A percentile compares a stretch with the other conserved stretches of the same genome.
phyloP scores from a whole-genome alignment of 2,797 vertebrate genomes.

The Knipowitschia caucasica region DNA sequence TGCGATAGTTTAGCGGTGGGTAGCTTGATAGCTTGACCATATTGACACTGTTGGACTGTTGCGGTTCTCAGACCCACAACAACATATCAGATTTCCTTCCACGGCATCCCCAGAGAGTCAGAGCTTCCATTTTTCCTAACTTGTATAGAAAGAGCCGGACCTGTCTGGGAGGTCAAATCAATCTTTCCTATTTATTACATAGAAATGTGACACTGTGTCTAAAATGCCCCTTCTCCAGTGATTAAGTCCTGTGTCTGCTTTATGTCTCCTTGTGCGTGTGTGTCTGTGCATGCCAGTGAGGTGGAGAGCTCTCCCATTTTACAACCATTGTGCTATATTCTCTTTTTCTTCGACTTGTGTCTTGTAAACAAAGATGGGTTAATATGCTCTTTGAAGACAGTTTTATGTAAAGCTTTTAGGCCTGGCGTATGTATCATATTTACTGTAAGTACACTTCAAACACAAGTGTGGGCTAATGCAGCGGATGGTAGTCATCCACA shows the following conservation, averaged over 20 bases:
- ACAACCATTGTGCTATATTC: conserved; percentile 79
- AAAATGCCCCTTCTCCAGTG: conserved; percentile 89
- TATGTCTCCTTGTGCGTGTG: conserved; percentile 63
- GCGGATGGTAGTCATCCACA: conserved; percentile 59
- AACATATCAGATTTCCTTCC: conserved; percentile 85
- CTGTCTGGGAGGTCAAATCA: conserved; percentile 93
- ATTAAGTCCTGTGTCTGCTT: conserved; percentile 83
- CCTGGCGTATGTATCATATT: conserved; percentile 85
- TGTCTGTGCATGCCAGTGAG: conserved; percentile 56
- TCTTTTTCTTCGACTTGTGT: conserved; percentile 76
- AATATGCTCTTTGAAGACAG: conserved; percentile 81
- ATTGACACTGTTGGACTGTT: conserved; percentile 78
- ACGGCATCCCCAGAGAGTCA: conserved; percentile 84
- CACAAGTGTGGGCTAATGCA: conserved; percentile 68
- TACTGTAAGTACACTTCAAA: conserved; percentile 86
- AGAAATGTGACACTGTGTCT: conserved; percentile 94
- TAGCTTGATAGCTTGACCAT: conserved; percentile 70
- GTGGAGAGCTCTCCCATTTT: conserved; percentile 64
- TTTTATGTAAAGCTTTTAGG: conserved; percentile 87
- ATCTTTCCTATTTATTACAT: conserved; percentile 98
- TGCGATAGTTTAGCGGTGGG: conserved; percentile 57
- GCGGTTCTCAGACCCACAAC: conserved; percentile 83
- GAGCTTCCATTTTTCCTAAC: conserved; percentile 87
- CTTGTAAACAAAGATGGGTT: conserved; percentile 86
- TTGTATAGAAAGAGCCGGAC: conserved; percentile 86